A percentile compares a stretch with the other conserved stretches of the same genome.
These are phyloP conservation scores for Myiozetetes cayanensis DNA, from an alignment of 2,113 vertebrate genomes.

Conservation along the genomic window DNA sequence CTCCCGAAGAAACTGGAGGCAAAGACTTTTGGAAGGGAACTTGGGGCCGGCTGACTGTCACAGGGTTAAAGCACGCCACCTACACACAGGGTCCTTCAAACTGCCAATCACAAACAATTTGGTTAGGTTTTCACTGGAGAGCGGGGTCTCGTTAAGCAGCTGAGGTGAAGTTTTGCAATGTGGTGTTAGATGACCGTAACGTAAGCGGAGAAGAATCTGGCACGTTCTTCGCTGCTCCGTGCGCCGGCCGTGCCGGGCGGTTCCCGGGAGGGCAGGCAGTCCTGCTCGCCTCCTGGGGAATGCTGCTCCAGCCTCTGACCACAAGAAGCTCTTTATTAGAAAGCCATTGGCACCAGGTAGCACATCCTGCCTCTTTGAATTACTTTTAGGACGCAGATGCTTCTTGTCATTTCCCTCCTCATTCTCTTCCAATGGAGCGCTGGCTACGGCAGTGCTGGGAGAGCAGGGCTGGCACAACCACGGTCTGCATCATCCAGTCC, in stretches of 20 bases:
- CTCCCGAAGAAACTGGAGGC: neutral
- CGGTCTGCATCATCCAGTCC: neutral
- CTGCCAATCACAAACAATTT: slow-evolving; percentile 19
- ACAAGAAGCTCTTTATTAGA: neutral
- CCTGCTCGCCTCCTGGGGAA: neutral
- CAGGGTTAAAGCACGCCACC: neutral
- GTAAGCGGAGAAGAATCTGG: slow-evolving; percentile 33
- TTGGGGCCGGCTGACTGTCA: neutral
- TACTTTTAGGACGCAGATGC: neutral
- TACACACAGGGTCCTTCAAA: neutral
- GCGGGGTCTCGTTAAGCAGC: slow-evolving; percentile 7
- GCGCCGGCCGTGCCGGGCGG: neutral
- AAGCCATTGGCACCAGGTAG: neutral
- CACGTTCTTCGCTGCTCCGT: neutral
- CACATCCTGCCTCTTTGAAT: neutral
- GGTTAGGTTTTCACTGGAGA: slow-evolving; percentile 15
- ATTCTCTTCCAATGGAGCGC: accelerated
- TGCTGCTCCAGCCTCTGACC: neutral
- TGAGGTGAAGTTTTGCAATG: slow-evolving; percentile 14
- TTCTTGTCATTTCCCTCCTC: neutral
- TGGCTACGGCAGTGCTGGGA: neutral
- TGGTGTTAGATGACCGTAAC: slow-evolving; percentile 1
- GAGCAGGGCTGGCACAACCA: neutral
- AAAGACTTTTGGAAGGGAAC: neutral
- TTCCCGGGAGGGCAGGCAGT: neutral